Evolutionary conservation across 2,797 vertebrate genomes (phyloP), one percentile per base, ranked within the genome.

Genomic region (Anas bernieri): DNA sequence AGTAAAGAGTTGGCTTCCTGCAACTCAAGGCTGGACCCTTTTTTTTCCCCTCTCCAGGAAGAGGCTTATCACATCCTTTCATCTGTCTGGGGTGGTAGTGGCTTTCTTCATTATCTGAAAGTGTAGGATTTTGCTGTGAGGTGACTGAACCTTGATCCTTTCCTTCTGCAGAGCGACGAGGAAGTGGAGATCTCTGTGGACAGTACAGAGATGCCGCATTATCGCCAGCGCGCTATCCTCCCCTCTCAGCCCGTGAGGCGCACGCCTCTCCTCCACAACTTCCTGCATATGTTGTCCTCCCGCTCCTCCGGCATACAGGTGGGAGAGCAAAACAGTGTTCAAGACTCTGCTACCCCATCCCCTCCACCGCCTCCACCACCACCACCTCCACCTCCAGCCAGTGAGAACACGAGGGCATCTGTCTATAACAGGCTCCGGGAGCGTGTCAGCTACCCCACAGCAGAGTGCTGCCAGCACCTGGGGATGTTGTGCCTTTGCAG

Each of bases 241-340:
- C 99, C 99, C 1, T 99, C 99, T 41, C 99, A 99, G 86, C 99
- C 99, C 0, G 99, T 99, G 82, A 99, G 99, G 46, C 99, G 99
- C 87, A 99, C 99, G 0, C 99, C 99, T 66, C 99, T 99, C 91
- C 99, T 99, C 70, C 99, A 99, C 98, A 99, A 99, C 98, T 99
- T 99, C 98, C 98, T 99, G 93, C 99, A 99, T 98, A 99, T 99
- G 98, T 97, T 99, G 97, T 99, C 99, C 31, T 99, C 99, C 31
- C 99, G 99, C 93, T 99, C 99, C 33, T 99, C 99, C 5, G 98
- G 98, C 86, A 98, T 98, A 83, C 98, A 98, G 97, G 96, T 98
- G 95, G 98, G 98, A 97, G 98, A 98, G 97, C 98, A 98, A 98
- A 98, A 98, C 93, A 98, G 97, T 96, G 98, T 98, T 97, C 98